Conservation (phyloP, 2,797 vertebrate genomes). For the Sylvilagus floridanus region DNA sequence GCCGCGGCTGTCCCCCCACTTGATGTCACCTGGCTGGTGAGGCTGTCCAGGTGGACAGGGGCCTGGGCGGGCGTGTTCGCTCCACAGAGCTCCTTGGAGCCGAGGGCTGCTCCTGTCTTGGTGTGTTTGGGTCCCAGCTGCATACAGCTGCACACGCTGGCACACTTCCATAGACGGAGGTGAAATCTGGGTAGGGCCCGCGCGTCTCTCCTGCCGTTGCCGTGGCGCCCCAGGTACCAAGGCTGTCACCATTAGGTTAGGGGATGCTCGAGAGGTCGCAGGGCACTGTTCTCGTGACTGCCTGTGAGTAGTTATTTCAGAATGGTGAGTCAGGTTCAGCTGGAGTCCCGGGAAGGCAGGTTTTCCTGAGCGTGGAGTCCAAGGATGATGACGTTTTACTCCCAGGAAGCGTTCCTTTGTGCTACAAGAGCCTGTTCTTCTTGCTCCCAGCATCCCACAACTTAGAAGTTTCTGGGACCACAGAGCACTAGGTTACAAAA, state of each 20-base stretch:
- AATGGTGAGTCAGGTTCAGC: background rate
- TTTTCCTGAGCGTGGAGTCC: background rate
- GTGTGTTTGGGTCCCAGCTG: background rate
- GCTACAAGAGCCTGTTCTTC: background rate
- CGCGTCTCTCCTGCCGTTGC: background rate
- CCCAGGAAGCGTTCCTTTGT: background rate
- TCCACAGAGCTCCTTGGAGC: background rate
- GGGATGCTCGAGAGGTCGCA: background rate
- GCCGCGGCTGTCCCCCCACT: background rate
- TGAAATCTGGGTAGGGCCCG: background rate
- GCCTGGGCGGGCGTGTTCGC: too few relatives aligned
- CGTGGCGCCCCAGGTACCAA: background rate
- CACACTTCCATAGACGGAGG: accelerated
- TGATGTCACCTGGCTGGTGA: too few relatives aligned
- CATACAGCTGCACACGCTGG: background rate
- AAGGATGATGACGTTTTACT: background rate
- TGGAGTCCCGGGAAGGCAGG: background rate
- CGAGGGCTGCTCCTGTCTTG: too few relatives aligned
- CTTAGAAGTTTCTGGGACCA: background rate
- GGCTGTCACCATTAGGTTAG: background rate
- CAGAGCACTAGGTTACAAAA: background rate
- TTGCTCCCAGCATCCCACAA: background rate
- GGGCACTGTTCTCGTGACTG: background rate
- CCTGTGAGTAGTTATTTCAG: background rate
- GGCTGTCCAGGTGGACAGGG: too few relatives aligned